Percentiles rank a stretch among this genome's conserved stretches.
phyloP scores from a whole-genome alignment of 1,140 invertebrate species.

The Tetramorium simillimum region DNA sequence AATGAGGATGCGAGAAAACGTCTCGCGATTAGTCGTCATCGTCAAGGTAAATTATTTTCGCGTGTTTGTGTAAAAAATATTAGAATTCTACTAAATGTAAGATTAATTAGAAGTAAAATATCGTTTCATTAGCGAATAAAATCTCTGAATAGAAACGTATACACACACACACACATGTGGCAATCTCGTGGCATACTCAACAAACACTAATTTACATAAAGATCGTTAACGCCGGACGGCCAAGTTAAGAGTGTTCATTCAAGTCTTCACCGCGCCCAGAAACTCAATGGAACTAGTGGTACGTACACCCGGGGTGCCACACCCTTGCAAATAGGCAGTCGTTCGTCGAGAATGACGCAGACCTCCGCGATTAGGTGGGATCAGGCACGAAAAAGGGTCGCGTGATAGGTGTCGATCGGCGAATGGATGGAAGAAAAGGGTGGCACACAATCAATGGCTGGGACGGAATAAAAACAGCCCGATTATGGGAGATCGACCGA shows the following conservation, averaged over 20 bases:
- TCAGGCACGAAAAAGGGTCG: slow-evolving; percentile 55
- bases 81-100: no score
- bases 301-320: slow-evolving; percentile 57
- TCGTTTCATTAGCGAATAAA: not conserved
- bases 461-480: slow-evolving; percentile 47
- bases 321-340: slow-evolving; percentile 71
- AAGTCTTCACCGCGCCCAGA: slow-evolving; percentile 65
- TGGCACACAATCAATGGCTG: slow-evolving; percentile 44
- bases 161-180: no score
- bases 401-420: slow-evolving; percentile 29
- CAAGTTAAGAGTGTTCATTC: slow-evolving; percentile 64
- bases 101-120: not conserved
- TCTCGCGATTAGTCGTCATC: not conserved
- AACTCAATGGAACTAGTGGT: slow-evolving; percentile 62
- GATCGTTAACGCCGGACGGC: slow-evolving; percentile 13
- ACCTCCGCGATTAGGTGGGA: slow-evolving; percentile 65
- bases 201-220: slow-evolving; percentile 49
- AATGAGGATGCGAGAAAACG: not conserved
- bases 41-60: not conserved
- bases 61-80: not conserved
- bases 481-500: slow-evolving; percentile 38
- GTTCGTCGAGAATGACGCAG: slow-evolving; percentile 57
- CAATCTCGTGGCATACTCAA: slow-evolving; percentile 7
- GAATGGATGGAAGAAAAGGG: not conserved
- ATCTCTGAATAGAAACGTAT: not conserved